phyloP scores from a whole-genome alignment of 1,140 invertebrate genomes.

The Linepithema humile region DNA sequence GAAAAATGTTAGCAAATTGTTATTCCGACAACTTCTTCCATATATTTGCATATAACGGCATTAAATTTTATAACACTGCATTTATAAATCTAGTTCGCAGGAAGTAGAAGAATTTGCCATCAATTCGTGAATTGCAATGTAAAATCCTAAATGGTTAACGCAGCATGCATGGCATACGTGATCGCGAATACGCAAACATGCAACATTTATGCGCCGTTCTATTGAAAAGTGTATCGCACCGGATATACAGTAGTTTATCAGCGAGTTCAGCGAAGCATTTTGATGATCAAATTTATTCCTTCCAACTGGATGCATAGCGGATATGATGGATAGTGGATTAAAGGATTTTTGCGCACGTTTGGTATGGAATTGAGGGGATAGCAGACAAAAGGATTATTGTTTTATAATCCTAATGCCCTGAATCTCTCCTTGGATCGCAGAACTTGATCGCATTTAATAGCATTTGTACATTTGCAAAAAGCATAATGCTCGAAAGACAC shows the following conservation, averaged over 20 bases:
- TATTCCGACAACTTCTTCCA: neutral
- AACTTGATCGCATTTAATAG: conserved; percentile 4
- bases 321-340: conserved; percentile 66
- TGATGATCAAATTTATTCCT: conserved; percentile 61
- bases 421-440: conserved; percentile 26
- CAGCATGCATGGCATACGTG: conserved; percentile 34
- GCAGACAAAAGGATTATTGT: conserved; percentile 57
- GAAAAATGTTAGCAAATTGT: neutral
- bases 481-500: neutral
- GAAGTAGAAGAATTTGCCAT: conserved; percentile 1
- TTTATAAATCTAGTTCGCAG: conserved; percentile 7
- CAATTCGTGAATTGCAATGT: conserved; percentile 18
- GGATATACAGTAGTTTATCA: conserved; percentile 67
- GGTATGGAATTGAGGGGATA: conserved; percentile 28
- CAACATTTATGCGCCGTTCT: conserved; percentile 29
- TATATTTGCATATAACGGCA: neutral
- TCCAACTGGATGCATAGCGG: conserved; percentile 55
- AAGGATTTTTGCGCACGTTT: conserved; percentile 45
- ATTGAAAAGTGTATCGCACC: conserved; percentile 45
- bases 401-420: conserved; percentile 28
- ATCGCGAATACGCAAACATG: conserved; percentile 29
- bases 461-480: neutral
- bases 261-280: conserved; percentile 51
- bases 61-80: neutral
- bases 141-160: conserved; percentile 47